These are phyloP conservation scores for Chrysochloris asiatica DNA, from an alignment of 2,113 vertebrate species.

Conservation along the genomic window DNA sequence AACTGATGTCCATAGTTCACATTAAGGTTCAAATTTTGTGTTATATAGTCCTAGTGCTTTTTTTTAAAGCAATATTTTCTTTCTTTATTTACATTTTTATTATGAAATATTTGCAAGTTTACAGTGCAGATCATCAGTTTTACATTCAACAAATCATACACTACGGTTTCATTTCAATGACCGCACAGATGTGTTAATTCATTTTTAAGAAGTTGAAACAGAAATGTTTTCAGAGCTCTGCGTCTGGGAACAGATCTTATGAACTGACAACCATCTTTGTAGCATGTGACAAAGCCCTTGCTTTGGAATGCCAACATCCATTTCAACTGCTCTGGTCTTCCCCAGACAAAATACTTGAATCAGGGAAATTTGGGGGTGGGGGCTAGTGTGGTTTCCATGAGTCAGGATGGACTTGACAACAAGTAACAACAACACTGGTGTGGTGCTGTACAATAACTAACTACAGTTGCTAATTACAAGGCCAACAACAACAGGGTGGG, in stretches of 20 bases:
- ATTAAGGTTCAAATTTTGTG: background rate
- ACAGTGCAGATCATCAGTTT: background rate
- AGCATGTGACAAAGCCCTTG: background rate
- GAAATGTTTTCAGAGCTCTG: too few species aligned
- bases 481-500: background rate
- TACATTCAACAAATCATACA: too few species aligned
- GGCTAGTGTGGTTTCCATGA: background rate
- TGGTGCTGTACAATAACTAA: too few species aligned
- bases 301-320: background rate
- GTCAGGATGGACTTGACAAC: background rate
- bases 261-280: background rate
- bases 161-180: too few species aligned
- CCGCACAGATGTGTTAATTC: background rate
- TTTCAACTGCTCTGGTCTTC: background rate
- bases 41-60: background rate
- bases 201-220: background rate
- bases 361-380: background rate
- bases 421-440: background rate
- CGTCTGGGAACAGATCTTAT: background rate
- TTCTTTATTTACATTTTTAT: background rate
- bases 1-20: background rate
- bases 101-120: background rate
- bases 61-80: too few species aligned
- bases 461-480: too few species aligned
- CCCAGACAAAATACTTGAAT: constrained; percentile 12